These are phyloP conservation scores for Drosophila serrata DNA, from an alignment of 1,140 invertebrate species.

Conservation along the genomic window DNA sequence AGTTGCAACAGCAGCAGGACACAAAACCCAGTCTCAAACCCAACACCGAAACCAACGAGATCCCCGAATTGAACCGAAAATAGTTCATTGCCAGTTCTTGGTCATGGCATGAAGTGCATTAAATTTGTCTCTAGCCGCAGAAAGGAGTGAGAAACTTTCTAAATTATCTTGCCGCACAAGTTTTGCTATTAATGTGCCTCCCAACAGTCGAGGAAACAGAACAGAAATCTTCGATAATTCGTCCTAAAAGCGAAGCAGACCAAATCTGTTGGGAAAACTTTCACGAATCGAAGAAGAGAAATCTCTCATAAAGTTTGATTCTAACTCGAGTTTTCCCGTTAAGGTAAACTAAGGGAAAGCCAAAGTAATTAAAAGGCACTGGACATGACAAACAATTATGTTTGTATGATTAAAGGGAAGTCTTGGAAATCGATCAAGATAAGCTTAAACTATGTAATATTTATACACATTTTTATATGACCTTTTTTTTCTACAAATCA, in stretches of 20 bases:
- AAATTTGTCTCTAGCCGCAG: slow-evolving; percentile 55
- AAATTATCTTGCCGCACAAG: slow-evolving; percentile 56
- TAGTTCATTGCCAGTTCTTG: slow-evolving; percentile 57
- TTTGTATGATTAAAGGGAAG: neutral
- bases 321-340: neutral
- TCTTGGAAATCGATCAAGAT: neutral
- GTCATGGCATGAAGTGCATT: slow-evolving; percentile 51
- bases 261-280: slow-evolving; percentile 35
- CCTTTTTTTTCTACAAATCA: no score
- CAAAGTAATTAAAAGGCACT: slow-evolving; percentile 2
- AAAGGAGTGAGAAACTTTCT: slow-evolving; percentile 51
- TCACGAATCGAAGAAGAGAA: slow-evolving; percentile 23
- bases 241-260: slow-evolving; percentile 27
- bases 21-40: slow-evolving; percentile 9
- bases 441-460: no score
- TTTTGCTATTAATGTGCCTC: slow-evolving; percentile 40
- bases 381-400: neutral
- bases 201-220: neutral
- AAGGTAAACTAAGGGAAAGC: neutral
- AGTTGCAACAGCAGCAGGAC: slow-evolving; percentile 45
- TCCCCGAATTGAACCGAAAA: slow-evolving; percentile 36
- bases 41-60: slow-evolving; percentile 11
- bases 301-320: slow-evolving; percentile 25
- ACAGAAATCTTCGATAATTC: slow-evolving; percentile 34
- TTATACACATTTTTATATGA: no score